Conservation (phyloP, 2,888 invertebrate genomes). For the Lycia hirtaria region DNA sequence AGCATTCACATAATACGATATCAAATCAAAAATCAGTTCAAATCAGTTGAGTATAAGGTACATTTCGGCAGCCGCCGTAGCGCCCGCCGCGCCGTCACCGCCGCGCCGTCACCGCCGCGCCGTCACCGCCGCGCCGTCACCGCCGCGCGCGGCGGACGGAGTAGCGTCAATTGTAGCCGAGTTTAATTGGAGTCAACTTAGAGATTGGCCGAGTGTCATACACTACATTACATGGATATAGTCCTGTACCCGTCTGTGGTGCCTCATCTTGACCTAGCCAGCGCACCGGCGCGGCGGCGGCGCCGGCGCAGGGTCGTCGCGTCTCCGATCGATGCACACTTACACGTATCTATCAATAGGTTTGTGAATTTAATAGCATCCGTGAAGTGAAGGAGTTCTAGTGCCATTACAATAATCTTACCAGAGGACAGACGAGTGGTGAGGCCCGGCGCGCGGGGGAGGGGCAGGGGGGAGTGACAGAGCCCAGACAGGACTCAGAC, state of each 20-base stretch:
- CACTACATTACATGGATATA: not conserved
- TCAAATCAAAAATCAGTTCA: too few relatives aligned
- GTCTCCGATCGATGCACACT: not conserved
- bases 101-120: too few relatives aligned
- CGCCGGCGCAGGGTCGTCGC: too few relatives aligned
- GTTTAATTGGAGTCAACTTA: constrained; percentile 60
- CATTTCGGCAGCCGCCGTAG: too few relatives aligned
- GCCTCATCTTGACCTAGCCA: too few relatives aligned
- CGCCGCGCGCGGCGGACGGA: not conserved
- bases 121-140: too few relatives aligned
- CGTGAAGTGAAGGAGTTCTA: not conserved
- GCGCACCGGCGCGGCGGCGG: too few relatives aligned
- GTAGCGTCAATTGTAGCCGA: constrained; percentile 26
- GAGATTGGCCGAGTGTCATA: constrained; percentile 47
- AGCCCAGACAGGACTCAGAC: constrained; percentile 21
- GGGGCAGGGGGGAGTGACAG: too few relatives aligned
- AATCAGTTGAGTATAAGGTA: too few relatives aligned
- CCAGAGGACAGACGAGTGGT: not conserved
- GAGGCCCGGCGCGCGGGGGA: not conserved
- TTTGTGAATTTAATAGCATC: not conserved
- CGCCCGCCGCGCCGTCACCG: too few relatives aligned
- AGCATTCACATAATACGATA: too few relatives aligned
- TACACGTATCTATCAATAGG: not conserved
- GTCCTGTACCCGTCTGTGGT: too few relatives aligned
- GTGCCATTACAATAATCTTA: not conserved